Evolutionary conservation across 2,888 invertebrate species (phyloP).

Genomic region (Drosophila affinis): DNA sequence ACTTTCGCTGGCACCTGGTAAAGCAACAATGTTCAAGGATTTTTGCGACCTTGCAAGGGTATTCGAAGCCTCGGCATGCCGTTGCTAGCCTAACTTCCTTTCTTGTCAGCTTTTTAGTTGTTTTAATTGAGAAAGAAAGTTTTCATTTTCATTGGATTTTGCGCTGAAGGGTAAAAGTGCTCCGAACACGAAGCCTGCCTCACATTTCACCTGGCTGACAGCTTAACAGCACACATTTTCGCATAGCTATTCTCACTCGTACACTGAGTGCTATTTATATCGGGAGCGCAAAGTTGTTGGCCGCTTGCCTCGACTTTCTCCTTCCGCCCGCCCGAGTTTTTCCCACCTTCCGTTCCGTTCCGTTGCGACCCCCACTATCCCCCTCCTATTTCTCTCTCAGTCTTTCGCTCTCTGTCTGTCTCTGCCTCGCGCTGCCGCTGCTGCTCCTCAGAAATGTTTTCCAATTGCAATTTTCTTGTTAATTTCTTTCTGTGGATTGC

Average conservation of each 20-base stretch:
- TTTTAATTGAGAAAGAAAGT: constrained; percentile 31
- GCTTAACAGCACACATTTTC: constrained; percentile 19
- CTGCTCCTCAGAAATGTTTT: constrained; percentile 40
- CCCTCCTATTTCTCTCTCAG: constrained; percentile 25
- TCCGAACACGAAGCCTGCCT: background rate
- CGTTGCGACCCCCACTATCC: background rate
- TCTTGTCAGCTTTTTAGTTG: constrained; percentile 6
- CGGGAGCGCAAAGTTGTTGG: constrained; percentile 33
- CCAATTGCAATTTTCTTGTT: constrained; percentile 44
- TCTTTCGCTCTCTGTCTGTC: constrained; percentile 25
- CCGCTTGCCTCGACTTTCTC: constrained; percentile 8
- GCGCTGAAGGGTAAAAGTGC: background rate
- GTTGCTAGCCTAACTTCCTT: background rate
- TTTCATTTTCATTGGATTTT: constrained; percentile 15
- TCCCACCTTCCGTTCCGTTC: background rate
- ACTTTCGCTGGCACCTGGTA: background rate
- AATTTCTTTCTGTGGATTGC: constrained; percentile 33
- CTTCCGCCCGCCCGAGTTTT: background rate
- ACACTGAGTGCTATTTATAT: constrained; percentile 39
- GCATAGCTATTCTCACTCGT: constrained; percentile 9
- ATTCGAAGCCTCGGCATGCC: constrained; percentile 30
- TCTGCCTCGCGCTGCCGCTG: constrained; percentile 28
- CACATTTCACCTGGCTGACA: constrained; percentile 35
- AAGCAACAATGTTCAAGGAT: background rate
- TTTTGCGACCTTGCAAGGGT: constrained; percentile 24